Evolutionary conservation across 2,888 invertebrate species (phyloP).

Genomic region (Drosophila paranaensis): DNA sequence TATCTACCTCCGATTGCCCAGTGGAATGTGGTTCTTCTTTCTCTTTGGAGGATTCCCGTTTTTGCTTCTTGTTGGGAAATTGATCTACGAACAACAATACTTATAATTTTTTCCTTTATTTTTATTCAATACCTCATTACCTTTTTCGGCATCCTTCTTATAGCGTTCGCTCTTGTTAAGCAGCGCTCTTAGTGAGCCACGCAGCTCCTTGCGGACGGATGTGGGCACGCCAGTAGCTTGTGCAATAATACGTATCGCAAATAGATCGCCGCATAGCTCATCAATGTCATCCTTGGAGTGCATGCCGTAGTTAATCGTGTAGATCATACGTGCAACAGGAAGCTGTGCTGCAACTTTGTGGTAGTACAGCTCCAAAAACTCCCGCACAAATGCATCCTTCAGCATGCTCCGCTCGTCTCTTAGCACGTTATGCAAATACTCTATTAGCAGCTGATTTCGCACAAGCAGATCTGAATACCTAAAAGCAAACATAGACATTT

Average conservation of each 20-base stretch:
- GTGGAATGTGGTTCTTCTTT: conserved; percentile 38
- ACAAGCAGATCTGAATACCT: conserved; percentile 93
- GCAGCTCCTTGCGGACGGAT: conserved; percentile 83
- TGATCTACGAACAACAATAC: conserved; percentile 56
- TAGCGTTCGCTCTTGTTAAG: conserved; percentile 82
- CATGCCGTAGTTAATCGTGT: conserved; percentile 84
- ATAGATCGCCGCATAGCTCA: conserved; percentile 84
- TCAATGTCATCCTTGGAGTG: conserved; percentile 84
- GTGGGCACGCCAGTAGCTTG: conserved; percentile 84
- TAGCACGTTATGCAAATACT: conserved; percentile 95
- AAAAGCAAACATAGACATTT: conserved; percentile 20
- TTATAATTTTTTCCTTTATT: neutral
- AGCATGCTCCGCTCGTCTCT: conserved; percentile 94
- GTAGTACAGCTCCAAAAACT: conserved; percentile 95
- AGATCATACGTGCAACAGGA: conserved; percentile 84
- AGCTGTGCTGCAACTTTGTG: conserved; percentile 88
- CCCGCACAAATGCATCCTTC: conserved; percentile 93
- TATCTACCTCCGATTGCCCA: conserved; percentile 30
- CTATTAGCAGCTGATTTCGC: conserved; percentile 93
- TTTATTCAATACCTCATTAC: conserved; percentile 37
- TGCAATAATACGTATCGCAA: conserved; percentile 85
- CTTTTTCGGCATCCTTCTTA: conserved; percentile 80
- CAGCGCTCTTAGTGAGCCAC: conserved; percentile 82
- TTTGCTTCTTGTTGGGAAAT: conserved; percentile 70
- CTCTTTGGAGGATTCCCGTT: conserved; percentile 63